Base-by-base conservation (phyloP, 2,888 invertebrate genomes). In the Epirrhoe tristata region DNA sequence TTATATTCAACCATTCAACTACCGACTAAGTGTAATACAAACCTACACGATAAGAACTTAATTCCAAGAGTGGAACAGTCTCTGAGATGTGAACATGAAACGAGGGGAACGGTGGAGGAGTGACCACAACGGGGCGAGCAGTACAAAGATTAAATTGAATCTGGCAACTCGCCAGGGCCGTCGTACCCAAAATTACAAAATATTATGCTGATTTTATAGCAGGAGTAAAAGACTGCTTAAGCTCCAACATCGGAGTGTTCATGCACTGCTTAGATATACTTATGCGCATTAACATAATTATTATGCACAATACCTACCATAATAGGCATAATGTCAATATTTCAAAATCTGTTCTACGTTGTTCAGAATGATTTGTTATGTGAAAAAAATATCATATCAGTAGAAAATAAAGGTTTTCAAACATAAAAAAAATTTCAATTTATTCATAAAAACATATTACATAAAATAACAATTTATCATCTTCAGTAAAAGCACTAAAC, bases 141-240 rank as follows among this genome's bases (percentile, higher is more conserved):
- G 82, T 82, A 87, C 87, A 87, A 90, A 91, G 88, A 91, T 90
- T 88, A 91, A 90, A 90, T 91, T 86, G 86, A 85, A 85, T 79
- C 81, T 85, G 91, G 91, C 89, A 79, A 73, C 71, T 75, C 72
- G 88, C 91, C 90, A 90, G 81, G 75, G 76, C 80, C 79, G 77
- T 79, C 74, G 80, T 79, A 81, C 73, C 81, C 77, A 77, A 84
- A 87, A 89, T 89, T 88, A 85, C 87, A 84, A 87, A 90, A 89
- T 88, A 88, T 88, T 87, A 88, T 89, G 87, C 85, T 86, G 83
- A 88, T 88, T 87, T 86, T 85, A 82, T 84, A 79, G 77, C 76
- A 76, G 54, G 67, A 73, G 73, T 70, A 75, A 76, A 77, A 74
- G 66, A 74, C 72, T 71, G 66, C 60, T 56, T 60, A 63, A 58